These are phyloP conservation scores for Ciconia maguari DNA, from an alignment of 2,113 vertebrate genomes.

Conservation along the genomic window DNA sequence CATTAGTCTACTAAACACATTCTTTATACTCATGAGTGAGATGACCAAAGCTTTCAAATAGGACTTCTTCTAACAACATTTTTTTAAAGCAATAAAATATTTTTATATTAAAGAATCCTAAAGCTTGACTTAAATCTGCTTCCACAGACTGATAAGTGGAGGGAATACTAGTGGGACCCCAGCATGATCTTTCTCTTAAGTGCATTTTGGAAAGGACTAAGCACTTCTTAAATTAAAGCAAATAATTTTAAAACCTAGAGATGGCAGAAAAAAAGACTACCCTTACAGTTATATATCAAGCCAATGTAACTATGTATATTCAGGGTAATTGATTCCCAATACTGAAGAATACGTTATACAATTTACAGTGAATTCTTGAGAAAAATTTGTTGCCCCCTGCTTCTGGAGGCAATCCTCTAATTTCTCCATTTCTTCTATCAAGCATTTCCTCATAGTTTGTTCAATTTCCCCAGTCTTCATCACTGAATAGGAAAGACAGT, in stretches of 20 bases:
- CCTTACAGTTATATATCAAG: background rate
- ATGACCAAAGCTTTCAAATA: background rate
- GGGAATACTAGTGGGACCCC: background rate
- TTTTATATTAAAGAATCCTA: background rate
- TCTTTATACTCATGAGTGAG: background rate
- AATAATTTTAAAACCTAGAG: background rate
- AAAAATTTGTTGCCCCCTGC: background rate
- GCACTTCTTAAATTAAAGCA: background rate
- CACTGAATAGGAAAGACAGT: background rate
- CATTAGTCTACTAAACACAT: background rate
- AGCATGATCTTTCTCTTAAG: background rate
- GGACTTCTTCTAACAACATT: background rate
- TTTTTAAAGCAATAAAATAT: background rate
- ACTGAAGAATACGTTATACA: background rate
- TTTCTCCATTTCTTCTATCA: background rate
- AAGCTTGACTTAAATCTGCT: background rate
- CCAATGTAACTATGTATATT: background rate
- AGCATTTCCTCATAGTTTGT: background rate
- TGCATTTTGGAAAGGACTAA: background rate
- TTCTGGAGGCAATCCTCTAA: background rate
- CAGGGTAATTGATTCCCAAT: background rate
- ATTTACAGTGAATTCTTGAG: background rate
- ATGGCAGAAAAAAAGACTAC: background rate
- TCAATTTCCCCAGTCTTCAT: background rate
- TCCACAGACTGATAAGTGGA: background rate